Base-by-base conservation (phyloP, 1,140 invertebrate genomes). In the Meloidogyne floridensis region DNA sequence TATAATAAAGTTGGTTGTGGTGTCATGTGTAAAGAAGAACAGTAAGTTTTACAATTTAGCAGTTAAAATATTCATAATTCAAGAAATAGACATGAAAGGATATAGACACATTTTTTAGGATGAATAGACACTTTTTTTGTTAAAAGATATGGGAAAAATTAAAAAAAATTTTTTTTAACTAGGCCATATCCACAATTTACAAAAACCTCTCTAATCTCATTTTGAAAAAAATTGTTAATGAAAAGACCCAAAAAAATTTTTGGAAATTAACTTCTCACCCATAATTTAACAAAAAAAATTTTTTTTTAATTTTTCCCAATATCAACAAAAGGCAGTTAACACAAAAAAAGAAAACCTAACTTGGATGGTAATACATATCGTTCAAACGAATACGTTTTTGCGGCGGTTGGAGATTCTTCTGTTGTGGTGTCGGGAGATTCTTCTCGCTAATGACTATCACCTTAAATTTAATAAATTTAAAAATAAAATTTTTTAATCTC, bases 361-460 rank as follows among this genome's bases (percentile, higher is more conserved):
- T 82, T 53, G 77, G 72, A n/a, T 80, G 56, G 53, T 75, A 83
- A 70, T 73, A 84, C 56, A 84, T 75, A 9, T 83, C 82, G n/a
- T 83, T 83, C 13, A 83, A 56, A 32, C 82, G 83, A 77, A 83
- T 74, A 42, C 82, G 82, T 43, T 83, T 83, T 47, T 83, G 82
- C 15, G 82, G 82, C 20, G 82, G 82, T 47, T 83, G 82, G n/a
- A n/a, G 59, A 65, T 18, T 65, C n/a, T 65, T 65, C 1, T 65
- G 32, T 32, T 32, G 59, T n/a, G 59, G 59, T 6, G 3, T 15
- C 6, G 59, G 59, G 59, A 65, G 59, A 65, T 65, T 65, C 59
- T 65, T 65, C 15, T 65, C 59, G 59, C 5, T 65, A 72, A 79
- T 79, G 20, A 69, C 77, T 10, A 70, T 75, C 65, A 71, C 83